phyloP scores from a whole-genome alignment of 2,888 invertebrate species.

The Spisula subtruncata region DNA sequence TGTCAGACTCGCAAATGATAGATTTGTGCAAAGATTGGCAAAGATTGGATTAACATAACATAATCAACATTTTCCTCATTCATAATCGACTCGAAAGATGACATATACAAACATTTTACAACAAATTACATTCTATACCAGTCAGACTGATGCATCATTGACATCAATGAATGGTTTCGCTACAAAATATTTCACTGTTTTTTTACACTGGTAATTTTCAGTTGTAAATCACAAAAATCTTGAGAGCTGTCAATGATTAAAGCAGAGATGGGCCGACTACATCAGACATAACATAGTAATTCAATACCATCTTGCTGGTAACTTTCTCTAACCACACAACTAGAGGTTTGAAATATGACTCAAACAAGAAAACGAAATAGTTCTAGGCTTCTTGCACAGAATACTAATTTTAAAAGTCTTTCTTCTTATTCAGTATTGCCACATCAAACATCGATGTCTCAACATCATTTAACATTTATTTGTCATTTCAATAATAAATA shows the following conservation, averaged over 20 bases:
- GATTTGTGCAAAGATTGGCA: not conserved
- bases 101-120: not conserved
- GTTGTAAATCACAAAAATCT: not conserved
- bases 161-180: not conserved
- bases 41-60: not conserved
- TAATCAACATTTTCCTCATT: not conserved
- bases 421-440: not conserved
- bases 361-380: not conserved
- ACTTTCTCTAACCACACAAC: not conserved
- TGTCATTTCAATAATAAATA: too few species aligned
- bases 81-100: not conserved
- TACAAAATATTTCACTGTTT: too few species aligned
- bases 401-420: too few species aligned
- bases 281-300: not conserved
- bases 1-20: not conserved
- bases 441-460: not conserved
- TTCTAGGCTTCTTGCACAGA: too few species aligned
- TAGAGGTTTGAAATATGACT: conserved; percentile 9
- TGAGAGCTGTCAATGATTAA: not conserved
- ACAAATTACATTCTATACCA: not conserved
- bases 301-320: not conserved
- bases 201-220: conserved; percentile 9
- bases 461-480: not conserved
- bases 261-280: not conserved
- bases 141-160: not conserved